Percentiles rank a stretch among this genome's conserved stretches.
These are phyloP conservation scores for Phaedon cochleariae DNA, from an alignment of 2,888 invertebrate species.

Conservation along the genomic window DNA sequence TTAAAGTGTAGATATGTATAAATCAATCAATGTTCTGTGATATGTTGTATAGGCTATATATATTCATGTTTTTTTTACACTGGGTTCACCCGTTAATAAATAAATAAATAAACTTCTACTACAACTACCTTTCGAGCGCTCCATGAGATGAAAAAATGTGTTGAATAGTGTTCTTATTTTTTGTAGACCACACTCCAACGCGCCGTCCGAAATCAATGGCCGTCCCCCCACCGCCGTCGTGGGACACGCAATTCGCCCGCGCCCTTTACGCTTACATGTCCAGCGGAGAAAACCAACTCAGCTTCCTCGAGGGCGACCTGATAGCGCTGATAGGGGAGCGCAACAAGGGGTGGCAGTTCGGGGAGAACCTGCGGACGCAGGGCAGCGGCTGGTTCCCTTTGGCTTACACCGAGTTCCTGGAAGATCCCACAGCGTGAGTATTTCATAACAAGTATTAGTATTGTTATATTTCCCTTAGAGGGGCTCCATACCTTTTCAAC, in stretches of 20 bases:
- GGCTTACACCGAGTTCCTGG: constrained; percentile 88
- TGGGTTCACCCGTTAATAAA: too few species aligned
- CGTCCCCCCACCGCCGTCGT: constrained; percentile 65
- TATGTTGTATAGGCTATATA: too few species aligned
- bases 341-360: constrained; percentile 96
- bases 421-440: constrained; percentile 71
- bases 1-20: too few species aligned
- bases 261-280: constrained; percentile 92
- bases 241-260: constrained; percentile 81
- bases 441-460: background rate
- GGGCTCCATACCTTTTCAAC: too few species aligned
- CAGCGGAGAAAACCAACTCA: constrained; percentile 89
- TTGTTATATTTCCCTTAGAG: too few species aligned
- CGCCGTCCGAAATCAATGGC: constrained; percentile 75
- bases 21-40: too few species aligned
- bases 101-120: too few species aligned
- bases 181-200: constrained; percentile 51
- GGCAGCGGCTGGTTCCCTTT: constrained; percentile 95
- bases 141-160: too few species aligned
- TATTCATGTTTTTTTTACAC: too few species aligned
- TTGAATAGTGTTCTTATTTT: background rate
- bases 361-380: constrained; percentile 92
- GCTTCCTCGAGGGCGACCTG: constrained; percentile 90
- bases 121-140: too few species aligned
- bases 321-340: constrained; percentile 88